Base-by-base conservation (phyloP, 2,113 vertebrate genomes). In the Thinocorus orbignyianus region DNA sequence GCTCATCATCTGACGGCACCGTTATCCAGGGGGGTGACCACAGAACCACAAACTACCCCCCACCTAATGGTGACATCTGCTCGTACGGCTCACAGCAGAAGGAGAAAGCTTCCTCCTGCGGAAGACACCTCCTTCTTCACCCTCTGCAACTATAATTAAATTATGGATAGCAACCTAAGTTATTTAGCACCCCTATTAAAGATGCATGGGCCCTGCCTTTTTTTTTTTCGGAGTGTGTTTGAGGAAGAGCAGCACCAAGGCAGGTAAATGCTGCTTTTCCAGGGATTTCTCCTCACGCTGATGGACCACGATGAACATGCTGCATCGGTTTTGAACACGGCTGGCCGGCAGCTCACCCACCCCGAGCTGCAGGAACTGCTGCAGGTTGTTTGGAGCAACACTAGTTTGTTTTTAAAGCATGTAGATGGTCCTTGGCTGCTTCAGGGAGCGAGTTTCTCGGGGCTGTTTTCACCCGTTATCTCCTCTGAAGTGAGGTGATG, bases 141-240 rank as follows among this genome's bases (percentile, higher is more conserved):
- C 3, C 42, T 62, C 48, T 72, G 49, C 24, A 24, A 24, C 41
- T 35, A 2, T 3, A 69, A 81, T 71, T 93, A 10, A 95, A 94
- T 95, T 77, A 93, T 78, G 76, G 66, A 89, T 33, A 71, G 86
- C 58, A 41, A 62, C 33, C 61, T 37, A 57, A 77, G 78, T 72
- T 93, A 73, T 93, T 93, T 48, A 87, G 65, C 6, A 39, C 55
- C 54, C 37, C 31, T 15, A 64, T 94, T 26, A 94, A 90, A 93
- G 82, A 95, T 93, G 73, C 35, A 88, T 70, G 66, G 49, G 16
- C 9, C 39, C 57, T 85, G 94, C 52, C 48, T 80, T 52, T 70
- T 74, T 69, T 79, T 52, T 70, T 73, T 69, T 9, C 13, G 89
- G 91, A 71, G 39, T 0, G 2, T 8, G 30, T 35, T 26, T 30